Evolutionary conservation across 2,888 invertebrate genomes (phyloP).

Genomic region (Platypus cylindrus): DNA sequence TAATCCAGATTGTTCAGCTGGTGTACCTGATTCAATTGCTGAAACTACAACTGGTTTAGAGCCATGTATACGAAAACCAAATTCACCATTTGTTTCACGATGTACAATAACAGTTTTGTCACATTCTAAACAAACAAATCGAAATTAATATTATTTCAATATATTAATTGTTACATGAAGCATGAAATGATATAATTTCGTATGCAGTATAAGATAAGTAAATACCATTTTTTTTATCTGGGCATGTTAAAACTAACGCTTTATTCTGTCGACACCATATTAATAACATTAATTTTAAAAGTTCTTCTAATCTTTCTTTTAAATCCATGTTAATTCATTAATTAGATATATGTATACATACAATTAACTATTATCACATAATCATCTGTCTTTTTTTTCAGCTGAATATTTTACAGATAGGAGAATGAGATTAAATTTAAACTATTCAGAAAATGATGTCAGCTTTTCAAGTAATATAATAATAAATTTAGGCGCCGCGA

Average conservation of each 20-base stretch:
- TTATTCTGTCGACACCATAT: conserved; percentile 71
- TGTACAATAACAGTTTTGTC: conserved; percentile 78
- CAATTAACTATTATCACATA: too few species aligned
- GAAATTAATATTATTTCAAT: too few species aligned
- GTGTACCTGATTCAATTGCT: conserved; percentile 86
- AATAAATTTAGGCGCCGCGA: too few species aligned
- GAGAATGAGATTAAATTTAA: too few species aligned
- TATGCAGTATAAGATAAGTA: neutral
- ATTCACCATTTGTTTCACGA: conserved; percentile 76
- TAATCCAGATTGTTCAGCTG: conserved; percentile 82
- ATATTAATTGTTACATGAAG: too few species aligned
- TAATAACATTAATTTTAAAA: conserved; percentile 68
- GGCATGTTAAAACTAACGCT: conserved; percentile 32
- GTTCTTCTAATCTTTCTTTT: conserved; percentile 58
- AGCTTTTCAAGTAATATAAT: too few species aligned
- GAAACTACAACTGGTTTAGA: conserved; percentile 94
- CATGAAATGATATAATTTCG: neutral
- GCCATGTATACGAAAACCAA: conserved; percentile 90
- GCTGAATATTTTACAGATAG: too few species aligned
- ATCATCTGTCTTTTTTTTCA: too few species aligned
- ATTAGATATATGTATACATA: neutral
- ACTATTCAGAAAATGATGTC: too few species aligned
- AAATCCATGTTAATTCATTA: conserved; percentile 39
- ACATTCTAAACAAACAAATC: conserved; percentile 72
- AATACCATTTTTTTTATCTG: conserved; percentile 14